Evolutionary conservation across 2,797 vertebrate species (phyloP).

Genomic region (Danio kyathit): DNA sequence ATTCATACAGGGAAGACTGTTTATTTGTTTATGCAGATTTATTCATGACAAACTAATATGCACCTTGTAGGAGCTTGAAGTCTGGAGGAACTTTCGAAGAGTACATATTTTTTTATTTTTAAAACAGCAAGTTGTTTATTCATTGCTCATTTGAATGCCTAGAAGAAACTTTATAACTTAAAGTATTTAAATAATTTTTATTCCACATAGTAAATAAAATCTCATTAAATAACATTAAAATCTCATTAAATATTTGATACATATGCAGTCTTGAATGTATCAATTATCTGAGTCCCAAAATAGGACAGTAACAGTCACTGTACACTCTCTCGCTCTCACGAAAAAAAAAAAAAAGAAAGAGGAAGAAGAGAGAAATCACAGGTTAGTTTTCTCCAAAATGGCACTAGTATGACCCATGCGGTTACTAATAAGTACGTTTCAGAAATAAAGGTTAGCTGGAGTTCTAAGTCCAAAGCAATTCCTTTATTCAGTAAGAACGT

Average conservation of each 20-base stretch:
- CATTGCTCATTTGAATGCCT: background rate
- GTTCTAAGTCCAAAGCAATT: too few species aligned
- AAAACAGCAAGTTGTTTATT: too few species aligned
- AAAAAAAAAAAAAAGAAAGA: background rate
- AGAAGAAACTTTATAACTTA: background rate
- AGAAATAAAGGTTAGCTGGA: background rate
- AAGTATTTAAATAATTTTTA: background rate
- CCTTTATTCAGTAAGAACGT: too few species aligned
- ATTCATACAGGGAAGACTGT: background rate
- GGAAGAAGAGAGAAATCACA: background rate
- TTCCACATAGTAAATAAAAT: background rate
- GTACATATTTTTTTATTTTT: background rate
- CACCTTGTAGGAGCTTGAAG: background rate
- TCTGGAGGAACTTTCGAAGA: background rate
- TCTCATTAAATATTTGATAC: too few species aligned
- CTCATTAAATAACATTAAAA: background rate
- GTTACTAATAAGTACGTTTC: background rate
- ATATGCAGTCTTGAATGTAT: too few species aligned
- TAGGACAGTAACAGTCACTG: background rate
- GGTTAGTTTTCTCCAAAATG: background rate
- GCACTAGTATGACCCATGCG: background rate
- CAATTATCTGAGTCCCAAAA: background rate
- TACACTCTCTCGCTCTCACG: background rate
- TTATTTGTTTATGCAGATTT: slow-evolving; percentile 5
- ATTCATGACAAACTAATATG: background rate